Percentiles rank a stretch among this genome's conserved stretches.
These are phyloP conservation scores for Bucorvus abyssinicus DNA, from an alignment of 2,797 vertebrate genomes.

Conservation along the genomic window DNA sequence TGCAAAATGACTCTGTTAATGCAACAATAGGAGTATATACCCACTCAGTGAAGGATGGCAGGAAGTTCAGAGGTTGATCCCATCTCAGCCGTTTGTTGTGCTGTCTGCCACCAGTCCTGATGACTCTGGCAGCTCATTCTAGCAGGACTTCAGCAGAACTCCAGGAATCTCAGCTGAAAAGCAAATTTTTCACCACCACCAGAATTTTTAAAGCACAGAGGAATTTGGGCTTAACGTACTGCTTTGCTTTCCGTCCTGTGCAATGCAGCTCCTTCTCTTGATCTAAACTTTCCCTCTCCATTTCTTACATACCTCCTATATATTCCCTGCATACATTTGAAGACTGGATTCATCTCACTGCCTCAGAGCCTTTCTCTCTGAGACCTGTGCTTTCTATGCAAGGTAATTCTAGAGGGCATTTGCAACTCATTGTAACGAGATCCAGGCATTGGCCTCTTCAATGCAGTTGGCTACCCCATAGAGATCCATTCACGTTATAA, in stretches of 20 bases:
- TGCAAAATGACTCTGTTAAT: background rate
- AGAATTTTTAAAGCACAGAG: background rate
- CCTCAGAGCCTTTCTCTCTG: background rate
- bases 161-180: background rate
- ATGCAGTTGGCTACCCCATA: background rate
- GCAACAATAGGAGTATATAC: background rate
- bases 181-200: background rate
- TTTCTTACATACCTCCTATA: background rate
- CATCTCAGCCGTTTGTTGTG: background rate
- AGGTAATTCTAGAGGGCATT: background rate
- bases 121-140: background rate
- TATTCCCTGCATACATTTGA: background rate
- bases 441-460: background rate
- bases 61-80: background rate
- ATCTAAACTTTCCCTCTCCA: background rate
- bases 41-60: background rate
- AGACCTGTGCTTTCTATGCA: background rate
- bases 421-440: background rate
- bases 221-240: background rate
- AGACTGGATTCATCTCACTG: background rate
- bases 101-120: background rate
- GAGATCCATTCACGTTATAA: background rate
- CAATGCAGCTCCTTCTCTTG: background rate
- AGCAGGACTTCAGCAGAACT: background rate
- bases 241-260: background rate